phyloP scores from a whole-genome alignment of 2,113 vertebrate species.

The Neogale vison region DNA sequence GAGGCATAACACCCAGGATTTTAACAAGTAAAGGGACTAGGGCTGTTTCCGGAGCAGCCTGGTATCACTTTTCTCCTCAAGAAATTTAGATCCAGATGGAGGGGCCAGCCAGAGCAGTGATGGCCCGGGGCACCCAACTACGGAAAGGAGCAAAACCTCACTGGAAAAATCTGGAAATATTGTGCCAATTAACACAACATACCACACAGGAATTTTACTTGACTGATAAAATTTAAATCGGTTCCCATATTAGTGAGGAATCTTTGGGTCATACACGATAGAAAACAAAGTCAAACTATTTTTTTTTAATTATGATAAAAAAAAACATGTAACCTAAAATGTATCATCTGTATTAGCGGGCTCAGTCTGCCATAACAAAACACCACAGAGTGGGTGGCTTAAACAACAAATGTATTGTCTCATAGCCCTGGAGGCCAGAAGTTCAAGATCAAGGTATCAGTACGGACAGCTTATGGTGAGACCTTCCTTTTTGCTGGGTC shows the following conservation, averaged over 20 bases:
- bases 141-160: neutral
- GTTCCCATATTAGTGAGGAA: neutral
- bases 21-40: neutral
- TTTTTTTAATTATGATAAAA: neutral
- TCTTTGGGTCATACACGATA: neutral
- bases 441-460: neutral
- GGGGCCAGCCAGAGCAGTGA: neutral
- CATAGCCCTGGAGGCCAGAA: neutral
- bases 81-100: neutral
- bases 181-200: neutral
- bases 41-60: neutral
- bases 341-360: neutral
- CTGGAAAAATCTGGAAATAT: neutral
- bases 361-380: neutral
- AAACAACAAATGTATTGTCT: neutral
- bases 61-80: neutral
- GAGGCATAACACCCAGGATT: neutral
- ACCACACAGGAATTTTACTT: neutral
- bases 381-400: neutral
- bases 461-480: neutral
- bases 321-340: neutral
- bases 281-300: neutral
- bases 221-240: conserved; percentile 27
- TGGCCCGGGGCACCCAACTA: neutral
- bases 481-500: neutral